Evolutionary conservation across 1,140 invertebrate genomes (phyloP), one percentile per base, ranked within the genome.

Genomic region (Drosophila grimshawi): DNA sequence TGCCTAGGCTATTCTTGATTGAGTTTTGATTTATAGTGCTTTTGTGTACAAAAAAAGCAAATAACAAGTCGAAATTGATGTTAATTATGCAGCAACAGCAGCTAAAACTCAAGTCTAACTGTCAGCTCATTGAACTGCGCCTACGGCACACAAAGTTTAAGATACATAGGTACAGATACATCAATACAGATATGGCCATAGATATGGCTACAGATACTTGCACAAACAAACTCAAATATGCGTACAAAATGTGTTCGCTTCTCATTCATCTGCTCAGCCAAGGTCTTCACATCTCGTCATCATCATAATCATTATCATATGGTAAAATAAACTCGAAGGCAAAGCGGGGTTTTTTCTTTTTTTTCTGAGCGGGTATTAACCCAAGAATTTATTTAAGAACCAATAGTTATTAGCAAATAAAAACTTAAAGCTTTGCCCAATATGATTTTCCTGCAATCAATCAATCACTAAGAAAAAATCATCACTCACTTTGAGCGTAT

Each of bases 71-170:
- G 48, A 80, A 78, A 81, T 86, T 86, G 65, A 71, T 78, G 82
- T 76, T 86, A 86, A 86, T 82, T 86, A 88, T 86, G 79, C 71
- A 78, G 81, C 77, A 74, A 74, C 64, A 77, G 78, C 69, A 81
- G 81, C 81, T 70, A 67, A 43, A 71, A 57, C 74, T 65, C 45
- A 56, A 76, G 63, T 69, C 61, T 39, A 64, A 74, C 78, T 63
- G 56, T 56, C 61, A 62, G 82, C 82, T 86, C 82, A 86, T 76
- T 86, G 82, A 86, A 86, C 83, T 86, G 63, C 49, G 79, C 76
- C 83, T 86, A 86, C 64, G 57, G 79, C 72, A 37, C 70, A 80
- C 76, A 67, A 41, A 60, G 57, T 5, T 56, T 52, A 4, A 32
- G 46, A 46, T 41, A 33, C 10, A 43, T 7, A 60, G 19, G 27